Evolutionary conservation across 1,140 invertebrate genomes (phyloP).

Genomic region (Littorina saxatilis): DNA sequence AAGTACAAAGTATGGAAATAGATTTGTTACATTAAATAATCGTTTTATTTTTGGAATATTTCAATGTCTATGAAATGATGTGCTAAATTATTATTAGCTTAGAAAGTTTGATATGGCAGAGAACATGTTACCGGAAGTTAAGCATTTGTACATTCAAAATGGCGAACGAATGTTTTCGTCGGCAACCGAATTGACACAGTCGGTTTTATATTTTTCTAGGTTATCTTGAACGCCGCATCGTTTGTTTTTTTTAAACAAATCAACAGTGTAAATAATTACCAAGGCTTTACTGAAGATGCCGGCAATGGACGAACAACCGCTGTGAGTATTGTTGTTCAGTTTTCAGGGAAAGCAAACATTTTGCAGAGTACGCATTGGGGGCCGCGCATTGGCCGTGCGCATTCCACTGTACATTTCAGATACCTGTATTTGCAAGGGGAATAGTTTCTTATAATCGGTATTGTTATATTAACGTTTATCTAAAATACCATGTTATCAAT

Average conservation of each 20-base stretch:
- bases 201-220: not conserved
- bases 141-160: slow-evolving; percentile 13
- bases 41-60: not conserved
- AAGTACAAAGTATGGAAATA: no score
- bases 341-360: no score
- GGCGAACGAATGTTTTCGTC: slow-evolving; percentile 43
- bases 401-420: no score
- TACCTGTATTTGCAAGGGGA: no score
- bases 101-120: no score
- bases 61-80: not conserved
- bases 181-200: slow-evolving; percentile 34
- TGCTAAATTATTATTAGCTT: no score
- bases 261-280: not conserved
- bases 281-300: not conserved
- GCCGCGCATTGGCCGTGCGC: no score
- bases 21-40: not conserved
- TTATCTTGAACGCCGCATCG: not conserved
- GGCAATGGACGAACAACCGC: not conserved
- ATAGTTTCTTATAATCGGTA: no score
- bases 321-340: not conserved
- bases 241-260: not conserved
- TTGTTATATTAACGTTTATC: no score
- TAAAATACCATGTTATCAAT: no score
- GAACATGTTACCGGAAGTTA: slow-evolving; percentile 24
- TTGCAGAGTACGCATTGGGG: no score